Evolutionary conservation across 2,888 invertebrate genomes (phyloP).

Genomic region (Poecilobothrus nobilitatus): DNA sequence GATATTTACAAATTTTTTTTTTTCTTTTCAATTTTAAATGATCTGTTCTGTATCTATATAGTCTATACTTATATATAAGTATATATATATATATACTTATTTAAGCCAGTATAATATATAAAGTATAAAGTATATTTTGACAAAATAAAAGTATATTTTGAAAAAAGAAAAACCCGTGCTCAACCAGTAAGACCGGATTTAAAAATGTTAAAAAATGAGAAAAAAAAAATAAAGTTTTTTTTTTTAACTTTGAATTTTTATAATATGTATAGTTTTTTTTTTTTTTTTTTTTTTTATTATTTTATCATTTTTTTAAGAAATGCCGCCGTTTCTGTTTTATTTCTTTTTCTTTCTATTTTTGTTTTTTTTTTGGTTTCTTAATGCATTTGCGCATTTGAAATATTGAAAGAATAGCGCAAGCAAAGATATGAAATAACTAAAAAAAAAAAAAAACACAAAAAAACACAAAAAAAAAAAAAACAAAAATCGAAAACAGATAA

Average conservation of each 20-base stretch:
- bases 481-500: no score
- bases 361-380: not conserved
- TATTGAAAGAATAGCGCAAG: not conserved
- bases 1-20: no score
- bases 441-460: no score
- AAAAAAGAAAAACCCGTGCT: not conserved
- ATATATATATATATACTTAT: not conserved
- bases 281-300: not conserved
- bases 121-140: not conserved
- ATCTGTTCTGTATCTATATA: no score
- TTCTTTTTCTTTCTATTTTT: not conserved
- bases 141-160: not conserved
- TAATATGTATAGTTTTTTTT: not conserved
- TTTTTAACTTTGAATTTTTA: not conserved
- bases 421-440: not conserved
- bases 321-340: not conserved
- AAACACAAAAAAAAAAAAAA: no score
- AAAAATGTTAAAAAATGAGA: not conserved
- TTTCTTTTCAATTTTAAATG: no score
- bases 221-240: not conserved
- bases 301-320: not conserved
- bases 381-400: conserved; percentile 1
- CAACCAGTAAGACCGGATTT: conserved; percentile 3
- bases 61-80: not conserved
- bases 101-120: not conserved